Conservation (phyloP, 2,888 invertebrate genomes). For the Drosophila borealis region DNA sequence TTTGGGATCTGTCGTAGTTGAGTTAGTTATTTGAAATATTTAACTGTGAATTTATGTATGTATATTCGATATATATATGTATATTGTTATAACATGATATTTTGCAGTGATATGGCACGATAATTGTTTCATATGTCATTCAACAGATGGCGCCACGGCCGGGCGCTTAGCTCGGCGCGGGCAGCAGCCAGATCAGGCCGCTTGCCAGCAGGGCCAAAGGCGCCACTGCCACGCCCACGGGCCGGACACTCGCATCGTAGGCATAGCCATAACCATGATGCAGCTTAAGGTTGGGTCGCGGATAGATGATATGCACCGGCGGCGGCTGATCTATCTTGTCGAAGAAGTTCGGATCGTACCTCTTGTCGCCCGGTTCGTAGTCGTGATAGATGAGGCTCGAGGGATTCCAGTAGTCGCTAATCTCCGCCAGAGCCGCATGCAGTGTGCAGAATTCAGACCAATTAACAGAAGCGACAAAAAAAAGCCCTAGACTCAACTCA, state of each 20-base stretch:
- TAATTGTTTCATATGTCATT: conserved; percentile 29
- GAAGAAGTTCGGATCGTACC: conserved; percentile 86
- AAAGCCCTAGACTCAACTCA: too few species aligned
- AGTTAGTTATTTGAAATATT: conserved; percentile 29
- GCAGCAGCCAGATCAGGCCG: conserved; percentile 44
- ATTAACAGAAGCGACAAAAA: conserved; percentile 5
- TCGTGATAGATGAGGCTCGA: conserved; percentile 88
- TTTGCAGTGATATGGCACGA: conserved; percentile 77
- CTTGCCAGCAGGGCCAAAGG: conserved; percentile 39
- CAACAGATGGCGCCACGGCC: conserved; percentile 6
- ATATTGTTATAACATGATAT: conserved; percentile 61
- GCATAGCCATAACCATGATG: conserved; percentile 47
- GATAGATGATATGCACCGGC: conserved; percentile 89
- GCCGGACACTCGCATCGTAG: conserved; percentile 30
- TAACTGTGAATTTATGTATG: conserved; percentile 26
- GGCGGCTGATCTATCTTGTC: conserved; percentile 89
- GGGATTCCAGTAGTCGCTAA: conserved; percentile 86
- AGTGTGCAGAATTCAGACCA: not conserved
- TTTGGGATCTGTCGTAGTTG: conserved; percentile 19
- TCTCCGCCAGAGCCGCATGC: conserved; percentile 14
- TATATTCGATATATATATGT: conserved; percentile 21
- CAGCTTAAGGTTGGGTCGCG: conserved; percentile 85
- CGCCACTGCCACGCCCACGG: conserved; percentile 30
- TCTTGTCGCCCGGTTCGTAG: conserved; percentile 83
- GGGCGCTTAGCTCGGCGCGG: conserved; percentile 60